phyloP scores from a whole-genome alignment of 2,888 invertebrate genomes.

The Lepidochitona cinerea region DNA sequence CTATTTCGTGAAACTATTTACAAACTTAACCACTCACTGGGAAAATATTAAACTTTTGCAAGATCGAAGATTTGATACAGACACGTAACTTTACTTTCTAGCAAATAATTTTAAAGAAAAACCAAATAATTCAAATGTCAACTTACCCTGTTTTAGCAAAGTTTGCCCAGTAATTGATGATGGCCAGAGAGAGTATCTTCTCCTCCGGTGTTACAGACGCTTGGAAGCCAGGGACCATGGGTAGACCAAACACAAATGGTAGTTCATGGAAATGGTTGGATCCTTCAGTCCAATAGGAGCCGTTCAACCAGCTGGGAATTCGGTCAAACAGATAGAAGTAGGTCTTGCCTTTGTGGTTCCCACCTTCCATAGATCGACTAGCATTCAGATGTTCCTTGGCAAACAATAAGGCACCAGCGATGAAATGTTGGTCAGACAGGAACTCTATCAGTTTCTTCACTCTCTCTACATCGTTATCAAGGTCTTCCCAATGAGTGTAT shows the following conservation, averaged over 20 bases:
- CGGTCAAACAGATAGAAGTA: not conserved
- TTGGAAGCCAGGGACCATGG: not conserved
- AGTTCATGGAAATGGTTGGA: not conserved
- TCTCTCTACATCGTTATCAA: not conserved
- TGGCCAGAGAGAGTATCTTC: not conserved
- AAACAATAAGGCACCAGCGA: not conserved
- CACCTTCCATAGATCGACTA: not conserved
- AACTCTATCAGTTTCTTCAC: not conserved
- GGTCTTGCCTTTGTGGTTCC: not conserved
- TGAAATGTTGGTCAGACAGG: not conserved
- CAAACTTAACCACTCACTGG: too few relatives aligned
- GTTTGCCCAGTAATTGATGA: constrained; percentile 2
- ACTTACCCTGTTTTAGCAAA: not conserved
- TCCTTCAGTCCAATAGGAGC: not conserved
- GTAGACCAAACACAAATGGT: not conserved
- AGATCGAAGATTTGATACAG: not conserved
- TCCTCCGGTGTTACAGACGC: not conserved
- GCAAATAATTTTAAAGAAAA: not conserved
- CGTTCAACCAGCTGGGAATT: not conserved
- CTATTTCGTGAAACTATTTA: too few relatives aligned
- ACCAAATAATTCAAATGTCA: not conserved
- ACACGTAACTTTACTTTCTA: not conserved
- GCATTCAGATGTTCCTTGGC: not conserved
- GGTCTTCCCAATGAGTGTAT: not conserved
- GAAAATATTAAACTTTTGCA: too few relatives aligned